Evolutionary conservation across 2,113 vertebrate genomes (phyloP).

Genomic region (Aegithalos caudatus): DNA sequence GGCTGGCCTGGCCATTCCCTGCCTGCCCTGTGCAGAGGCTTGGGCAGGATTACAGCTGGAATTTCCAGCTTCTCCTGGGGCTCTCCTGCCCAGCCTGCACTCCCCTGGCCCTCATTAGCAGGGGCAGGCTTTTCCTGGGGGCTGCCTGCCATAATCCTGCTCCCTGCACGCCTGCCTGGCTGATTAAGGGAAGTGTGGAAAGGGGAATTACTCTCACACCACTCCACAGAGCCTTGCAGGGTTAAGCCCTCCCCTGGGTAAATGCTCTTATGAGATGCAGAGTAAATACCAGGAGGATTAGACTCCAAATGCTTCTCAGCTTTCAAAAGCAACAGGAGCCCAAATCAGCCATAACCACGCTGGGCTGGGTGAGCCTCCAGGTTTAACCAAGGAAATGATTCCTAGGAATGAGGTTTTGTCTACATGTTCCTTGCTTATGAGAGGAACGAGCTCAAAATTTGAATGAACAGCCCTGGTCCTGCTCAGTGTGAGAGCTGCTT

Average conservation of each 20-base stretch:
- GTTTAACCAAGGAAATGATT: not conserved
- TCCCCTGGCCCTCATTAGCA: not conserved
- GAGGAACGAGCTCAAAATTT: not conserved
- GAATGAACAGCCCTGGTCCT: not conserved
- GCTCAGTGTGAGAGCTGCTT: fast-evolving
- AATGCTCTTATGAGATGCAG: not conserved
- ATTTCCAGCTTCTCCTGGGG: not conserved
- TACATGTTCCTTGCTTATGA: not conserved
- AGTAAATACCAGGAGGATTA: not conserved
- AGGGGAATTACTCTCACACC: not conserved
- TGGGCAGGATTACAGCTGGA: not conserved
- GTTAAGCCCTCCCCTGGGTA: conserved; percentile 10
- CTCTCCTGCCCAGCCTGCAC: not conserved
- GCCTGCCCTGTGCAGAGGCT: not conserved
- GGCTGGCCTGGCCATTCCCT: not conserved
- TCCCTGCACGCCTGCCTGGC: not conserved
- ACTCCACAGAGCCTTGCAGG: not conserved
- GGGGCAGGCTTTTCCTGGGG: not conserved
- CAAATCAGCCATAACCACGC: not conserved
- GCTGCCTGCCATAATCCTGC: not conserved
- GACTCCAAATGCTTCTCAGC: not conserved
- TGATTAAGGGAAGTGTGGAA: not conserved
- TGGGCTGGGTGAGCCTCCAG: not conserved
- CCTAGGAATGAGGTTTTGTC: not conserved
- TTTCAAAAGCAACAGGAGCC: not conserved